Conservation (phyloP, 2,797 vertebrate genomes). For the Sebastes nivosus region DNA sequence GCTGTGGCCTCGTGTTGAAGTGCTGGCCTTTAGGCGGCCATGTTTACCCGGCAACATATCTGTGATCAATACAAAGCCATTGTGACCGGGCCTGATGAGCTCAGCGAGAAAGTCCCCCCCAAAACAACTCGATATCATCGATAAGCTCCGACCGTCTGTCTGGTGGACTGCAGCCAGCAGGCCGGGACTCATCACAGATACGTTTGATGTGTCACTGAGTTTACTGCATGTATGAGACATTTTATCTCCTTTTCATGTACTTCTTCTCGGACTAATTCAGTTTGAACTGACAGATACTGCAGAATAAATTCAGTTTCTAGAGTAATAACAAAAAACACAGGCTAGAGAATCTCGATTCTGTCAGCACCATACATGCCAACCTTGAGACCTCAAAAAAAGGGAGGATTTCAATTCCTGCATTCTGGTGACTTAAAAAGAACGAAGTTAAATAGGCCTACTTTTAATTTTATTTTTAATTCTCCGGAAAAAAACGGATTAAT, state of each 20-base stretch:
- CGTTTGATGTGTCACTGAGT: background rate
- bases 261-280: background rate
- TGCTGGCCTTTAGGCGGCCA: background rate
- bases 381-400: too few species aligned
- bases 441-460: too few species aligned
- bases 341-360: too few species aligned
- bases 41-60: slow-evolving; percentile 25
- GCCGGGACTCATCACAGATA: background rate
- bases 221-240: background rate
- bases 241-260: background rate
- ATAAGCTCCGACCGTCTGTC: slow-evolving; percentile 30
- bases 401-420: too few species aligned
- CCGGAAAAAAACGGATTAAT: too few species aligned
- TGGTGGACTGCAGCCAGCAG: background rate
- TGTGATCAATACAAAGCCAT: slow-evolving; percentile 48
- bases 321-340: background rate
- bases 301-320: background rate
- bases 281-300: background rate
- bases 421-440: too few species aligned
- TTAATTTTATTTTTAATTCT: too few species aligned
- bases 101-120: background rate
- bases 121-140: slow-evolving; percentile 58
- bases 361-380: too few species aligned
- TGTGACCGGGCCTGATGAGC: slow-evolving; percentile 22
- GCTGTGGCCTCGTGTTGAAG: background rate